Evolutionary conservation across 2,113 vertebrate genomes (phyloP).

Genomic region (Erythrolamprus reginae): DNA sequence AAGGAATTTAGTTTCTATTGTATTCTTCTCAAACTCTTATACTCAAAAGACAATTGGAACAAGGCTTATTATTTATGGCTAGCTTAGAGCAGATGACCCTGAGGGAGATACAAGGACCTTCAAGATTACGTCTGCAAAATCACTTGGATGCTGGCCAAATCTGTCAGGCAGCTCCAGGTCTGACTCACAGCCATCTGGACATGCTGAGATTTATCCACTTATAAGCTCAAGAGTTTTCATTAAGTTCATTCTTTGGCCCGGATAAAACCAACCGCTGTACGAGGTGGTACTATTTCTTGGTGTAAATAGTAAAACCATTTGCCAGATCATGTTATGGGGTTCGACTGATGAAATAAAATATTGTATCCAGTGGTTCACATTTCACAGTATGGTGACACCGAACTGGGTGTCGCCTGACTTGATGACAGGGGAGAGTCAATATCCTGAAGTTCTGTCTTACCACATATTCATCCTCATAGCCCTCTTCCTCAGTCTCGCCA

Average conservation of each 20-base stretch:
- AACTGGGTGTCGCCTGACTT: background rate
- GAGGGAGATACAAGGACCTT: background rate
- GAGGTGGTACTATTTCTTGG: background rate
- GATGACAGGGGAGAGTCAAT: background rate
- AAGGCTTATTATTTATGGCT: background rate
- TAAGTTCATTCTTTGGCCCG: background rate
- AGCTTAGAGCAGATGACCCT: background rate
- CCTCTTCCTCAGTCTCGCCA: conserved; percentile 71
- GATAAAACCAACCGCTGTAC: background rate
- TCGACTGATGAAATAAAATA: background rate
- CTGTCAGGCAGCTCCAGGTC: background rate
- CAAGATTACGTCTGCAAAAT: background rate
- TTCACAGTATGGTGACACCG: background rate
- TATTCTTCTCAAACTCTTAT: background rate
- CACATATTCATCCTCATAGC: conserved; percentile 81
- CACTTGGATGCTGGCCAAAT: background rate
- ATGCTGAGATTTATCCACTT: conserved; percentile 10
- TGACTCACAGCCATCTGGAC: conserved; percentile 29
- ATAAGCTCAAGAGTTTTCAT: background rate
- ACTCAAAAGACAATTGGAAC: background rate
- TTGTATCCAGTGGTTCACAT: background rate
- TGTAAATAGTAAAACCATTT: background rate
- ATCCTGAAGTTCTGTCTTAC: conserved; percentile 56
- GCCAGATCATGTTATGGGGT: background rate
- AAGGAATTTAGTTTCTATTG: background rate